Evolutionary conservation across 2,888 invertebrate species (phyloP).

Genomic region (Pharmacophagus antenor): DNA sequence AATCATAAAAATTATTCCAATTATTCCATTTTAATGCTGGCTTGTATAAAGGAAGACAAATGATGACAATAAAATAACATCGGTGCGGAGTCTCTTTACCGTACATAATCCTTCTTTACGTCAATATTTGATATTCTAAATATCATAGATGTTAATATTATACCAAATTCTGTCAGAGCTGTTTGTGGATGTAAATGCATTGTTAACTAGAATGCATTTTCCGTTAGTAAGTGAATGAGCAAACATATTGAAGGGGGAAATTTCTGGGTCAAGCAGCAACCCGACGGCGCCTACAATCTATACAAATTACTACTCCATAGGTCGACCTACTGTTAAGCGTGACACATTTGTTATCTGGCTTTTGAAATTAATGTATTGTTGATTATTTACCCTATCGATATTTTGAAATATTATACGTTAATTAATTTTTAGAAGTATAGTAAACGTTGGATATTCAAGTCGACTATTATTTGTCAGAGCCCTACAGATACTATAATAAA

Average conservation of each 20-base stretch:
- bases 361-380: background rate
- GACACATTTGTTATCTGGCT: background rate
- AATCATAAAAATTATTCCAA: too few species aligned
- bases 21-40: too few species aligned
- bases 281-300: slow-evolving; percentile 5
- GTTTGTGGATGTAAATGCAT: slow-evolving; percentile 5
- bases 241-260: slow-evolving; percentile 35
- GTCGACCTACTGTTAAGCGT: slow-evolving; percentile 11
- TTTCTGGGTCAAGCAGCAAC: slow-evolving; percentile 53
- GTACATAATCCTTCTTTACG: too few species aligned
- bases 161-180: background rate
- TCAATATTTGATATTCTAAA: background rate
- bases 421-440: too few species aligned
- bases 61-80: too few species aligned
- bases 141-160: too few species aligned
- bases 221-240: slow-evolving; percentile 24
- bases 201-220: slow-evolving; percentile 12
- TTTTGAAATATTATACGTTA: background rate
- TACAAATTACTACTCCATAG: slow-evolving; percentile 21
- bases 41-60: too few species aligned
- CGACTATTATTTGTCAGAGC: too few species aligned
- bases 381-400: background rate
- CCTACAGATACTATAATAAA: too few species aligned
- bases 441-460: too few species aligned
- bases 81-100: too few species aligned